Evolutionary conservation across 2,888 invertebrate species (phyloP).

Genomic region (Diarsia brunnea): DNA sequence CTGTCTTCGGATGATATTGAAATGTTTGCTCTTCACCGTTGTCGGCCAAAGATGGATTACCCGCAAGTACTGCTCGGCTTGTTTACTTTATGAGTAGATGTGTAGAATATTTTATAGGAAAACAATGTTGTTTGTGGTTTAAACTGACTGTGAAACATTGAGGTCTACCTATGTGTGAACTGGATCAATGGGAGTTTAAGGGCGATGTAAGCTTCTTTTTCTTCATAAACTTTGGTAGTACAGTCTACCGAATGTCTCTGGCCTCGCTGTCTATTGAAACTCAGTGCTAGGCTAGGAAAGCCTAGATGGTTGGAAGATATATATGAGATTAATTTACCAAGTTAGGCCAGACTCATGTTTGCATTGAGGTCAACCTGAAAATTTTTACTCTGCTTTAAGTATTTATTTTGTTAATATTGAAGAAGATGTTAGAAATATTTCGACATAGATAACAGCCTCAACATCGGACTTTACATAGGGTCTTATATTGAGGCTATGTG

Average conservation of each 20-base stretch:
- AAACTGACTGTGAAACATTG: conserved; percentile 14
- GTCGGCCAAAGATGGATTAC: conserved; percentile 64
- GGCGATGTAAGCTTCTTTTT: background rate
- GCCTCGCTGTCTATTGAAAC: background rate
- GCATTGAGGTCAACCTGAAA: no score
- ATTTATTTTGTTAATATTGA: no score
- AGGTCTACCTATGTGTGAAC: background rate
- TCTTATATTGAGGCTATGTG: no score
- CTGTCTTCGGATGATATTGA: conserved; percentile 58
- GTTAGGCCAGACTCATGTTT: no score
- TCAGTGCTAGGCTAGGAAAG: background rate
- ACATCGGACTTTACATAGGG: no score
- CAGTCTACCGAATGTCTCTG: background rate
- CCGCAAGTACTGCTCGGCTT: conserved; percentile 21
- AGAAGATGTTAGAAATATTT: no score
- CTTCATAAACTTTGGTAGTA: background rate
- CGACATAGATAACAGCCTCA: no score
- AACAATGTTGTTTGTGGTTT: conserved; percentile 40
- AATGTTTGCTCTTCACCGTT: conserved; percentile 60
- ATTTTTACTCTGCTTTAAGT: no score
- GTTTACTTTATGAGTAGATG: conserved; percentile 48
- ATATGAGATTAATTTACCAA: background rate
- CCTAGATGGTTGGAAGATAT: fast-evolving
- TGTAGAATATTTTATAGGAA: conserved; percentile 37
- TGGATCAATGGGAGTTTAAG: background rate